Evolutionary conservation across 2,797 vertebrate genomes (phyloP).

Genomic region (Eptatretus atami): DNA sequence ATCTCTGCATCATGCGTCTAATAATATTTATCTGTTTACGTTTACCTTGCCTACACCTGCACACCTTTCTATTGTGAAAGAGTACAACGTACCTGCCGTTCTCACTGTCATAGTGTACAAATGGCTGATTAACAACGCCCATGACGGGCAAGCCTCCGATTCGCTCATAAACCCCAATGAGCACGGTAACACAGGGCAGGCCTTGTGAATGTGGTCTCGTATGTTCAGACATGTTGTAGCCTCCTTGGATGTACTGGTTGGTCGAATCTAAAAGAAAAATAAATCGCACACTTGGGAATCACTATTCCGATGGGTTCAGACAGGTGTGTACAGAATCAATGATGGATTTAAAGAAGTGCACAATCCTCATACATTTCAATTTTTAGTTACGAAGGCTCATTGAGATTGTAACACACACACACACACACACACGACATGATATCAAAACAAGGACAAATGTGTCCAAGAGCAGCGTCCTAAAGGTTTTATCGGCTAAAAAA

Average conservation of each 20-base stretch:
- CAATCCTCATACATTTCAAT: neutral
- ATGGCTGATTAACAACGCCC: constrained; percentile 57
- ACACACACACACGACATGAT: too few relatives aligned
- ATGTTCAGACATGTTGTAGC: constrained; percentile 19
- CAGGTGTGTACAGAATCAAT: neutral
- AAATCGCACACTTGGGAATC: too few relatives aligned
- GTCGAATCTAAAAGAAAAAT: constrained; percentile 24
- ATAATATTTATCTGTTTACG: too few relatives aligned
- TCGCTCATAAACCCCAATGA: constrained; percentile 37
- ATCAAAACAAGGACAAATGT: too few relatives aligned
- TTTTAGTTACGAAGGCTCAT: neutral
- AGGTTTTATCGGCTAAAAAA: too few relatives aligned
- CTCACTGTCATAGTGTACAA: constrained; percentile 20
- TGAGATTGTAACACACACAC: neutral
- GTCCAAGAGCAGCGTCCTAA: too few relatives aligned
- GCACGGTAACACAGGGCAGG: constrained; percentile 40
- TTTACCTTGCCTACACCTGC: too few relatives aligned
- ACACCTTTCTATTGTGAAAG: neutral
- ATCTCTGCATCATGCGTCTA: too few relatives aligned
- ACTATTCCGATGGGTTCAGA: neutral
- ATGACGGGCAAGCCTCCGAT: constrained; percentile 36
- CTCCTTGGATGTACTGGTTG: constrained; percentile 46
- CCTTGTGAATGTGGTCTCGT: constrained; percentile 27
- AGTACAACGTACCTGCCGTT: constrained; percentile 13
- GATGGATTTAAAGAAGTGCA: neutral